Evolutionary conservation across 2,888 invertebrate species (phyloP).

Genomic region (Rhagium mordax): DNA sequence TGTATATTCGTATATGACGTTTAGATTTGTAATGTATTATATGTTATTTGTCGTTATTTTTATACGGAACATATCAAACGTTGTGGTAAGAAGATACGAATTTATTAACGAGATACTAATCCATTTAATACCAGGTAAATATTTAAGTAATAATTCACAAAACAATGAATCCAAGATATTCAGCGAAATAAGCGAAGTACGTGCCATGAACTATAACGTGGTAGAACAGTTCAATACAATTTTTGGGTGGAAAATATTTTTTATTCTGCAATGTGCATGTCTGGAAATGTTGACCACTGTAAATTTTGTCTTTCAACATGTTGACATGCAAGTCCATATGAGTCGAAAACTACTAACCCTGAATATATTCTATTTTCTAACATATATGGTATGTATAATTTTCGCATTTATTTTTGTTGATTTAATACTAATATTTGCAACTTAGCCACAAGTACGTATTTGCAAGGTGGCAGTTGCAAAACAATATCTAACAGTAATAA

Average conservation of each 20-base stretch:
- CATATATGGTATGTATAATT: no score
- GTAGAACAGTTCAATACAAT: not conserved
- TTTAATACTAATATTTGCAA: no score
- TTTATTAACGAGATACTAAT: not conserved
- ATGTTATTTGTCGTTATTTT: not conserved
- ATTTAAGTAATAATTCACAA: not conserved
- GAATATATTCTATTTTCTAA: no score
- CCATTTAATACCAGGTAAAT: not conserved
- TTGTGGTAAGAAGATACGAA: not conserved
- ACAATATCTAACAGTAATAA: no score
- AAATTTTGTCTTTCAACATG: no score
- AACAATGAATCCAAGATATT: not conserved
- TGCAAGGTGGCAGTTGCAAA: no score
- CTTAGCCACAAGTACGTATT: no score
- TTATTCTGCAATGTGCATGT: not conserved
- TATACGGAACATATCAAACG: not conserved
- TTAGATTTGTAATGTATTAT: not conserved
- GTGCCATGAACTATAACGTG: not conserved
- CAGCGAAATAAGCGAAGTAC: not conserved
- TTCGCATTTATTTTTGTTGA: no score
- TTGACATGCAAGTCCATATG: no score
- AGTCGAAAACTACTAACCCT: no score
- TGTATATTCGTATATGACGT: not conserved
- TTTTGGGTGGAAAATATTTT: not conserved
- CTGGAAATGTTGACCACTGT: no score